A percentile compares a stretch with the other conserved stretches of the same genome.
phyloP scores from a whole-genome alignment of 1,140 invertebrate species.

The Scaptomyza hsui region DNA sequence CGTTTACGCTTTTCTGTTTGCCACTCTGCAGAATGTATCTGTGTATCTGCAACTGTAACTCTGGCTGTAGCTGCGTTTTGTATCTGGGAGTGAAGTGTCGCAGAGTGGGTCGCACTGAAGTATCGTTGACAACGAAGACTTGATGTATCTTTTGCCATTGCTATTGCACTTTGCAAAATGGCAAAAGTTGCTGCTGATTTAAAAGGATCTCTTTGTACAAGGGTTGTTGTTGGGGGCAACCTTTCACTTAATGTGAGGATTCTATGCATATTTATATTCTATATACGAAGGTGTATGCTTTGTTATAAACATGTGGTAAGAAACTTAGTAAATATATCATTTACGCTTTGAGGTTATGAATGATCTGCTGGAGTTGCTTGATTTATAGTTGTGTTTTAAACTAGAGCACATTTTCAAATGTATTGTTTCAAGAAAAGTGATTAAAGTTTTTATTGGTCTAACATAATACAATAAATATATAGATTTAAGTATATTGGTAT shows the following conservation, averaged over 20 bases:
- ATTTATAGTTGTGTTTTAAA: no score
- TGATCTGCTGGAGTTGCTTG: neutral
- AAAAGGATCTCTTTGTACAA: neutral
- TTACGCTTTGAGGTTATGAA: neutral
- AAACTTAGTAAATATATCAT: neutral
- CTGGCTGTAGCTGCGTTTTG: constrained; percentile 30
- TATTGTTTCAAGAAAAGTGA: no score
- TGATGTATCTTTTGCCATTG: constrained; percentile 69
- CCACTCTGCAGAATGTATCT: constrained; percentile 15
- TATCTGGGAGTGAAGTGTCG: constrained; percentile 18
- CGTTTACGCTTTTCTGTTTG: constrained; percentile 57
- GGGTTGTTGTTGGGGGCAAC: neutral
- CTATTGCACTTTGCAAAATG: constrained; percentile 70
- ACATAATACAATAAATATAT: no score
- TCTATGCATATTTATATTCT: neutral
- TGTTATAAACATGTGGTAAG: neutral
- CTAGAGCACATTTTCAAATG: no score
- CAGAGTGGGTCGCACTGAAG: constrained; percentile 30
- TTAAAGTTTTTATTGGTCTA: no score
- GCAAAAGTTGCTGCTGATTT: constrained; percentile 54
- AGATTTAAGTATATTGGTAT: no score
- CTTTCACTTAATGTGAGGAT: neutral
- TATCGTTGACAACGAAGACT: constrained; percentile 57
- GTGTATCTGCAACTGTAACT: constrained; percentile 28
- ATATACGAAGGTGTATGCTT: neutral